Evolutionary conservation across 2,797 vertebrate genomes (phyloP), one percentile per base, ranked within the genome.

Genomic region (Echiichthys vipera): DNA sequence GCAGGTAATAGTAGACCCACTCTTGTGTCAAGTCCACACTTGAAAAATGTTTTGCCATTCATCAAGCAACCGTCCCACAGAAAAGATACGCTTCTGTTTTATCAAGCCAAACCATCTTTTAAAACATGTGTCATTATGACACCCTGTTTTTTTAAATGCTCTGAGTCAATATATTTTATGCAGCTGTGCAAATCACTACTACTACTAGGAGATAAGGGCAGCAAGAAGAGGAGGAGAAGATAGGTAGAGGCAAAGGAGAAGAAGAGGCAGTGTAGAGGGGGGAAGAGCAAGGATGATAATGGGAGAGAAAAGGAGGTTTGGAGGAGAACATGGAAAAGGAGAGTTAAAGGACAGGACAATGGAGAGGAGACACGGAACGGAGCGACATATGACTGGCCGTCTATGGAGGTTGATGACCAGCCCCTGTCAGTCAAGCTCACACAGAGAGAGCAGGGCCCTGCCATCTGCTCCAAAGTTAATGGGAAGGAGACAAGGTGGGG

Each of bases 401-500:
- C 95, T 95, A 95, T 88, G 50, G 93, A 96, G 96, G 95, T 95
- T 96, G 95, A 96, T 96, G 95, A 95, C 94, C 95, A 90, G 92
- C 94, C 95, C 91, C 96, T 96, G 96, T 97, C 96, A 97, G 95
- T 97, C 97, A 97, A 95, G 93, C 92, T 94, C 96, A 96, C 93
- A 96, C 95, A 96, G 96, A 94, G 96, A 96, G 94, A 95, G 93
- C 95, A 93, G 95, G 94, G 95, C 95, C 93, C 92, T 93, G 94
- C 96, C 97, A 98, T 99, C 97, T 98, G 97, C 95, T 96, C 94
- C 91, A 89, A 94, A 95, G 96, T 95, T 96, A 95, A 95, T 95
- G 95, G 90, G 94, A 95, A 95, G 90, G 91, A 95, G 95, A 95
- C 93, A 92, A 94, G 93, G 93, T 74, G 84, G 94, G 87, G 93